Base-by-base conservation (phyloP, 2,113 vertebrate species). In the Otocyon megalotis region DNA sequence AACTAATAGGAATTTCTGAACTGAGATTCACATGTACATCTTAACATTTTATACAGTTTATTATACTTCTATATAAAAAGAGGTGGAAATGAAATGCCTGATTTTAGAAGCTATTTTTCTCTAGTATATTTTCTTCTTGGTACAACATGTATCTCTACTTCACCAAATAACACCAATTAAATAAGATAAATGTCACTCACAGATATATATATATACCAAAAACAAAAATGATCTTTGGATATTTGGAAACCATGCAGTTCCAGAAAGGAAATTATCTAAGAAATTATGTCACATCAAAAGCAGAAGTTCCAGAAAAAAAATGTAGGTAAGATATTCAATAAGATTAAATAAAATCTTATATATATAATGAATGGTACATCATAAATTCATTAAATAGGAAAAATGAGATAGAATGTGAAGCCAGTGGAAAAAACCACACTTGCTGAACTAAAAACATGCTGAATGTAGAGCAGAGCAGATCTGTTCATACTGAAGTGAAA, bases 311-410 rank as follows among this genome's bases (percentile, higher is more conserved):
- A 65, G 67, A 79, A 84, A 90, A 50, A 14, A 50, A 35, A 1
- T 53, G 19, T 88, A 90, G 35, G 35, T 37, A 90, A 72, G 54
- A 58, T 50, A 72, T 5, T 72, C 26, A 60, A 79, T 3, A 72
- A 58, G 30, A 93, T 35, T 63, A 63, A 89, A 77, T 74, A 80
- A 79, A 90, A 60, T 83, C 48, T 71, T 87, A 83, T 22, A 67
- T 50, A 79, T 43, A 80, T 80, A 71, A 90, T 50, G 11, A 71
- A 90, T 50, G 11, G 8, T 60, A 7, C 20, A 72, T 15, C 8
- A 69, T 77, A 60, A 48, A 97, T 87, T 77, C 14, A 76, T 88
- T 35, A 88, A 80, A 48, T 69, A 20, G 88, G 60, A 94, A 95
- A 96, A 82, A 89, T 77, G 11, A 86, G 16, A 53, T 60, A 96